A percentile compares a stretch with the other conserved stretches of the same genome.
Conservation (phyloP, 2,113 vertebrate species). For the Apaloderma vittatum region DNA sequence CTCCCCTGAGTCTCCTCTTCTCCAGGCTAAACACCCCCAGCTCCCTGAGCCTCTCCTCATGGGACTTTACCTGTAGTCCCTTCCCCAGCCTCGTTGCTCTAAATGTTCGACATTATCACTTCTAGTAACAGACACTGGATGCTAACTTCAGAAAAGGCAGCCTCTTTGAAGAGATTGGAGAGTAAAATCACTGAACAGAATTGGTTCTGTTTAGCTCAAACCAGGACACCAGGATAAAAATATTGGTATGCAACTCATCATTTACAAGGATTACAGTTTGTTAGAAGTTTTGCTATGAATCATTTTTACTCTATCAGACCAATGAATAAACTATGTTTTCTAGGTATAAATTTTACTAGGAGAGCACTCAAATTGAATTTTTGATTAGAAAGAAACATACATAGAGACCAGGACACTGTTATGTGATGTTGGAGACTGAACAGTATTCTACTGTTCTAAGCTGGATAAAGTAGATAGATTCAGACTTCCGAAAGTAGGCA, state of each 20-base stretch:
- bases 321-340: neutral
- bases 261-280: neutral
- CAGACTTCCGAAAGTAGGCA: neutral
- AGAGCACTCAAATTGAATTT: neutral
- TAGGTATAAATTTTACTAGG: neutral
- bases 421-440: accelerated
- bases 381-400: neutral
- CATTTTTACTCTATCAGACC: neutral
- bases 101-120: too few relatives aligned
- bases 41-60: too few relatives aligned
- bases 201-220: too few relatives aligned
- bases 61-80: too few relatives aligned
- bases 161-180: too few relatives aligned
- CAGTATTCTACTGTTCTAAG: neutral
- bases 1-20: too few relatives aligned
- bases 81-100: too few relatives aligned
- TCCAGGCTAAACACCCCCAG: too few relatives aligned
- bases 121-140: too few relatives aligned
- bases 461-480: neutral
- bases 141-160: too few relatives aligned
- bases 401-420: neutral
- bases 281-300: neutral
- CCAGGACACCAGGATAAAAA: neutral
- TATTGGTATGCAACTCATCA: neutral
- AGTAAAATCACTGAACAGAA: too few relatives aligned